Conservation (phyloP, 2,797 vertebrate genomes). For the Remorina albescens region DNA sequence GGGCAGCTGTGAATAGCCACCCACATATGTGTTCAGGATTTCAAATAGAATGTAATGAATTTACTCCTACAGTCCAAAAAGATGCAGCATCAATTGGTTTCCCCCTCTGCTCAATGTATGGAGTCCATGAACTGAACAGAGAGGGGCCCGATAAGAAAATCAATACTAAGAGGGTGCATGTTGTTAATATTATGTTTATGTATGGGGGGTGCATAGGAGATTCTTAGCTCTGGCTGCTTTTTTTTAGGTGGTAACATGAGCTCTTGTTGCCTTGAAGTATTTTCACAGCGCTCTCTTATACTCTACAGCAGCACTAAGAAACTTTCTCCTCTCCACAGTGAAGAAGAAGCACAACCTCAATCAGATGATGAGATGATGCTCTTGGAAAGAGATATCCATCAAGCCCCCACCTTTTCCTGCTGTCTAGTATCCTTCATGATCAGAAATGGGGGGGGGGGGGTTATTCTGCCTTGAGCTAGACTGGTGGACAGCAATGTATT, state of each 20-base stretch:
- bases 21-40: slow-evolving; percentile 16
- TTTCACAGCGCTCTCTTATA: slow-evolving; percentile 23
- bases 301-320: slow-evolving; percentile 3
- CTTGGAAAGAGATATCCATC: slow-evolving; percentile 13
- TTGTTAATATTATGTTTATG: background rate
- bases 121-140: slow-evolving; percentile 11
- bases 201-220: background rate
- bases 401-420: slow-evolving; percentile 20
- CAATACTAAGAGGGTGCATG: background rate
- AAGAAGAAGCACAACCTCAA: slow-evolving; percentile 15
- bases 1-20: slow-evolving; percentile 27
- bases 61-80: background rate
- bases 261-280: slow-evolving; percentile 1
- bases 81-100: background rate
- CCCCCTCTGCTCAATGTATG: background rate
- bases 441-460: slow-evolving; percentile 29
- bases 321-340: slow-evolving; percentile 6
- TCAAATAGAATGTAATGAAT: background rate
- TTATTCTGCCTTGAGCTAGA: too few relatives aligned
- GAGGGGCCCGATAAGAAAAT: slow-evolving; percentile 1
- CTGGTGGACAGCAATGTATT: slow-evolving; percentile 35
- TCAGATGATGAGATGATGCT: slow-evolving; percentile 21
- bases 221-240: background rate
- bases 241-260: background rate
- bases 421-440: background rate